Evolutionary conservation across 2,888 invertebrate species (phyloP).

Genomic region (Pocota personata): DNA sequence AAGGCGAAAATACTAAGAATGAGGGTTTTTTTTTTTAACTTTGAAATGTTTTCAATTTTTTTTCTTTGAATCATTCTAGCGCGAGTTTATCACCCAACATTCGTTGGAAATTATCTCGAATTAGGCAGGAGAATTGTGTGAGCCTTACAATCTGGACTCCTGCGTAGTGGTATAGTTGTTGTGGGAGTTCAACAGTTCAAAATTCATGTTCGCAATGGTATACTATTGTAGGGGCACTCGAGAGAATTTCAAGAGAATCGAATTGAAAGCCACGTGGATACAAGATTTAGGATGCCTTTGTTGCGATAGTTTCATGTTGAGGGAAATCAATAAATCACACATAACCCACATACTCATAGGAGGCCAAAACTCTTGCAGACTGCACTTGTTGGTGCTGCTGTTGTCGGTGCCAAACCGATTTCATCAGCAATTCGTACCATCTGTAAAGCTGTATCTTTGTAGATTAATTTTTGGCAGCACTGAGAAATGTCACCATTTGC

Average conservation of each 20-base stretch:
- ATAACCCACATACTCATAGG: conserved; percentile 46
- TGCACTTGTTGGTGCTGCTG: conserved; percentile 12
- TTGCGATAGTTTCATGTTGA: background rate
- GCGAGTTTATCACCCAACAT: conserved; percentile 39
- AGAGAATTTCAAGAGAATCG: background rate
- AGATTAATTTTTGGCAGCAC: conserved; percentile 38
- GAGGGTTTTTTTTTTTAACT: background rate
- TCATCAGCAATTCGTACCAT: conserved; percentile 1
- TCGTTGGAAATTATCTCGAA: conserved; percentile 41
- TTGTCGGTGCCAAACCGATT: conserved; percentile 38
- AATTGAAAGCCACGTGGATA: background rate
- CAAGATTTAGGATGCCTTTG: background rate
- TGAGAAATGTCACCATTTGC: conserved; percentile 34
- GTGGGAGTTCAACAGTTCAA: conserved; percentile 31
- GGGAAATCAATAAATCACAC: conserved; percentile 49
- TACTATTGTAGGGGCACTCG: background rate
- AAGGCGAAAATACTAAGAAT: conserved; percentile 49
- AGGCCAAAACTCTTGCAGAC: background rate
- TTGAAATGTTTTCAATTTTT: no score
- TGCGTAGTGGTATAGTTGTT: background rate
- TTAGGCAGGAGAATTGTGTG: conserved; percentile 31
- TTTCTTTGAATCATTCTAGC: conserved; percentile 1
- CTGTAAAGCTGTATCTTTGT: background rate
- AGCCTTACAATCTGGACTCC: background rate
- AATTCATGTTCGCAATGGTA: background rate